Evolutionary conservation across 2,113 vertebrate genomes (phyloP).

Genomic region (Oophaga pumilio): DNA sequence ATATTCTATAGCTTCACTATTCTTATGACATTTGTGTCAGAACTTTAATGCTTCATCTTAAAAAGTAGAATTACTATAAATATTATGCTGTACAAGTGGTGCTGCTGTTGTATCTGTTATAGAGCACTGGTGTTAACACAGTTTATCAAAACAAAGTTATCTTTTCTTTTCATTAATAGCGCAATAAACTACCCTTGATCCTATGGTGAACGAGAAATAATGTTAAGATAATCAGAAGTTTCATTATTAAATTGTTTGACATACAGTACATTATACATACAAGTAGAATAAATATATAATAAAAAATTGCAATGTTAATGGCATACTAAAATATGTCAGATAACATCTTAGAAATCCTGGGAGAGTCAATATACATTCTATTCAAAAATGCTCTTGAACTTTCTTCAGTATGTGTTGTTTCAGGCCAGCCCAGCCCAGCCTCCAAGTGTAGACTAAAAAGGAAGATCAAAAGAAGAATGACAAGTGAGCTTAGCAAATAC

Average conservation of each 20-base stretch:
- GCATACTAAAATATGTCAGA: constrained; percentile 71
- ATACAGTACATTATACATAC: constrained; percentile 74
- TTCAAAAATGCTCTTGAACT: constrained; percentile 76
- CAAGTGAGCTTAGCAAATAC: constrained; percentile 65
- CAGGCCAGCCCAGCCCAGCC: constrained; percentile 45
- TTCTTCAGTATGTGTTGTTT: constrained; percentile 61
- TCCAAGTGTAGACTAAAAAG: constrained; percentile 61
- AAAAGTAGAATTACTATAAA: too few relatives aligned
- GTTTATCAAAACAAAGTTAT: constrained; percentile 59
- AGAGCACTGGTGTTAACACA: constrained; percentile 58
- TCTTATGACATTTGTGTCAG: too few relatives aligned
- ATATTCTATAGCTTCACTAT: too few relatives aligned
- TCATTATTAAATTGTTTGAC: constrained; percentile 82
- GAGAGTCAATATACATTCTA: constrained; percentile 76
- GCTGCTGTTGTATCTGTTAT: constrained; percentile 60
- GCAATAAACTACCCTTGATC: constrained; percentile 76
- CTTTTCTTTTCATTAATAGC: constrained; percentile 65
- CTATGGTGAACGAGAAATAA: constrained; percentile 74
- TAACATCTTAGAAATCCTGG: constrained; percentile 75
- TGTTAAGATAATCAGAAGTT: constrained; percentile 79
- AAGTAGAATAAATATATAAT: constrained; percentile 77
- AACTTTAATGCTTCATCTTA: too few relatives aligned
- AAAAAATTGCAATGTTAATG: constrained; percentile 77
- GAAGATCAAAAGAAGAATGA: constrained; percentile 72
- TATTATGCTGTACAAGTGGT: too few relatives aligned